Evolutionary conservation across 2,113 vertebrate genomes (phyloP), one percentile per base, ranked within the genome.

Genomic region (Paracanthobrama guichenoti): DNA sequence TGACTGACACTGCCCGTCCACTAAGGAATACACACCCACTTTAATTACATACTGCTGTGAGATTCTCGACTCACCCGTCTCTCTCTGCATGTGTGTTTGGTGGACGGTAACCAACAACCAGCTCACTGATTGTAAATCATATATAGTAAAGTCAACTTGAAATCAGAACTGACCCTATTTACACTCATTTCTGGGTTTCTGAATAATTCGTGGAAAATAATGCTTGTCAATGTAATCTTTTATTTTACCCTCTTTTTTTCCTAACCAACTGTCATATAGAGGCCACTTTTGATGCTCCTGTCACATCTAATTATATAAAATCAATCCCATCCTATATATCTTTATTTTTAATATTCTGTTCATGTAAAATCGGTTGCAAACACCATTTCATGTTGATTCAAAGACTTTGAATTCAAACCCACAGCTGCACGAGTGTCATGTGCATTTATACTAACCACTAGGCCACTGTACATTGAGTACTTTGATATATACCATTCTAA

Each of bases 21-120:
- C 59, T 50, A 16, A 80, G 55, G 22, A 67, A 80, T 66, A 67
- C 78, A 80, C 60, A 67, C 78, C 78, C 60, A 28, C 44, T 66
- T 66, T 67, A 50, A 80, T 80, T 50, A 50, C 60, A 66, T 4
- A 31, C 60, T 66, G 39, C n/a, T 66, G 59, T 64, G 39, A 80
- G 59, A 80, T 2, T 18, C 39, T 35, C 4, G 10, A 44, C 69
- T 46, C 71, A 46, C 22, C n/a, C 53, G 1, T 57, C 24, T 16
- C n/a, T 26, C 14, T 35, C 20, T 39, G 28, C 16, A 20, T 59
- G 75, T 55, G 26, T 22, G 31, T 59, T 57, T 59, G 28, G 10
- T 55, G 26, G 31, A 77, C 20, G 44, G 24, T 57, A 55, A 53
- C 74, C 48, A 76, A 76, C 55, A 76, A 76, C 55, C 18, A 74